Evolutionary conservation across 2,888 invertebrate genomes (phyloP).

Genomic region (Cerceris rybyensis): DNA sequence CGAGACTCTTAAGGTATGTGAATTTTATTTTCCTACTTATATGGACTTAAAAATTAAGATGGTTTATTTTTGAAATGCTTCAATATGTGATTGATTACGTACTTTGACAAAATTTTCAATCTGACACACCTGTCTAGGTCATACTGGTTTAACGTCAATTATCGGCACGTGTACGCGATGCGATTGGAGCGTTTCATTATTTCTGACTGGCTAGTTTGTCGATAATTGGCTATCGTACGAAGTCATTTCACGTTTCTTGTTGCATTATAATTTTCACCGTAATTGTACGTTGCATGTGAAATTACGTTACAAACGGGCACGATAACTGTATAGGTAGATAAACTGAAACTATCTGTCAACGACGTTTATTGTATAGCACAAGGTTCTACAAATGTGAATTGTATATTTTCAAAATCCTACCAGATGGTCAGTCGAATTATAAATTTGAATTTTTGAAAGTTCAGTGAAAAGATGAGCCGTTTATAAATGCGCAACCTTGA

Average conservation of each 20-base stretch:
- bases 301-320: not conserved
- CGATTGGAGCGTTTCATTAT: not conserved
- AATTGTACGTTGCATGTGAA: not conserved
- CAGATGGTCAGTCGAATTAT: not conserved
- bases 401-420: not conserved
- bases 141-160: conserved; percentile 8
- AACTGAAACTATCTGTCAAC: not conserved
- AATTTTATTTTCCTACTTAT: too few relatives aligned
- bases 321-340: not conserved
- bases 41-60: not conserved
- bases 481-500: too few relatives aligned
- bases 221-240: not conserved
- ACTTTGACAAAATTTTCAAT: not conserved
- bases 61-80: not conserved
- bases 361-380: not conserved
- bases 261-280: not conserved
- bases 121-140: conserved; percentile 1
- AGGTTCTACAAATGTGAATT: not conserved
- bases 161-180: conserved; percentile 24
- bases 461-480: too few relatives aligned
- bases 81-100: not conserved
- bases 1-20: too few relatives aligned
- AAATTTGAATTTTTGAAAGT: too few relatives aligned
- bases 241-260: not conserved
- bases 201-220: not conserved